These are phyloP conservation scores for Pollenia angustigena DNA, from an alignment of 2,888 invertebrate genomes.

Conservation along the genomic window DNA sequence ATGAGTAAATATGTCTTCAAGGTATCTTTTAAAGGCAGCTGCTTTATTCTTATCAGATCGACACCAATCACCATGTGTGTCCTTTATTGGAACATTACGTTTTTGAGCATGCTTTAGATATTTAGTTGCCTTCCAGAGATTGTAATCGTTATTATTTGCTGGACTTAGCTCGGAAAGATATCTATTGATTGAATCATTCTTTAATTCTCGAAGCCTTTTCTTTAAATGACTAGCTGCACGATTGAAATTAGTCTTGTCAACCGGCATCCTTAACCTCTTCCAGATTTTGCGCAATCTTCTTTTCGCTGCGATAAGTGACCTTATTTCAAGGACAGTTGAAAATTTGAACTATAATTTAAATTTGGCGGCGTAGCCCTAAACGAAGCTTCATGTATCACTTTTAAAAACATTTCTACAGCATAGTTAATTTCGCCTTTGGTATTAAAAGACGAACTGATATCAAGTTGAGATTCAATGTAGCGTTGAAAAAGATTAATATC, in stretches of 20 bases:
- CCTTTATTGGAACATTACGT: neutral
- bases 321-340: neutral
- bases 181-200: neutral
- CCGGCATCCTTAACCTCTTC: neutral
- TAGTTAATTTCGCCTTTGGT: neutral
- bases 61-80: neutral
- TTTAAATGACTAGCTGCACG: neutral
- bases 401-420: neutral
- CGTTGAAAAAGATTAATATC: neutral
- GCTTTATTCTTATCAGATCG: constrained; percentile 1
- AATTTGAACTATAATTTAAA: neutral
- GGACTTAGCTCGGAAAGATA: neutral
- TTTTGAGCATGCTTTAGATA: neutral
- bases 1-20: constrained; percentile 16
- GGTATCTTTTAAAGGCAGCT: neutral
- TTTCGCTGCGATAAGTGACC: neutral
- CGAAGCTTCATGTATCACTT: neutral
- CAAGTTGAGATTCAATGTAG: neutral
- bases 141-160: neutral
- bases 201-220: neutral
- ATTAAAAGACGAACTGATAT: neutral
- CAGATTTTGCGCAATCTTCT: neutral
- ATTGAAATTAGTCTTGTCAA: neutral
- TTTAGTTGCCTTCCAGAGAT: neutral
- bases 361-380: neutral